Percentiles rank a stretch among this genome's conserved stretches.
These are phyloP conservation scores for Arge pagana DNA, from an alignment of 2,888 invertebrate genomes.

Conservation along the genomic window DNA sequence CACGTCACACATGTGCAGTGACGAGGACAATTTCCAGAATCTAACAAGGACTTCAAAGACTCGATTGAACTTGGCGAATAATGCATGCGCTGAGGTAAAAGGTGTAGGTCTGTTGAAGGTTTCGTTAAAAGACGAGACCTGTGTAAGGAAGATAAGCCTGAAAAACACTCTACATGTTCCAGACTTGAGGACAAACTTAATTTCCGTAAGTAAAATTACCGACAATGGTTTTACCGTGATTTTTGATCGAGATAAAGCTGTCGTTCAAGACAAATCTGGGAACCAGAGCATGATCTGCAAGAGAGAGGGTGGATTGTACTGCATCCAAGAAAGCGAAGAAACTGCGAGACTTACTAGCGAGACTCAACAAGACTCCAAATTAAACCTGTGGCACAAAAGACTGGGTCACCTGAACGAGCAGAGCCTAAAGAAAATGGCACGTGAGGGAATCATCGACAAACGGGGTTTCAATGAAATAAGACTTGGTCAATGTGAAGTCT, in stretches of 20 bases:
- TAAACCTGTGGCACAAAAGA: slow-evolving; percentile 24
- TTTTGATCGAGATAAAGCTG: slow-evolving; percentile 24
- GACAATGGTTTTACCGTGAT: slow-evolving; percentile 23
- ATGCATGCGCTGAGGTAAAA: too few species aligned
- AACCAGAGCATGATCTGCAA: too few species aligned
- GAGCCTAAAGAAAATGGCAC: slow-evolving; percentile 16
- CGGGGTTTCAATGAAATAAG: slow-evolving; percentile 1
- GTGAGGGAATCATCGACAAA: slow-evolving; percentile 12
- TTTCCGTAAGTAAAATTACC: slow-evolving; percentile 32
- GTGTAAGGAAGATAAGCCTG: too few species aligned
- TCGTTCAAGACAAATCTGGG: slow-evolving; percentile 18
- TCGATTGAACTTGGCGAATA: too few species aligned
- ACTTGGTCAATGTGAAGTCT: too few species aligned
- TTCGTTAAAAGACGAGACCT: too few species aligned
- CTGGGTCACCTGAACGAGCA: slow-evolving; percentile 27
- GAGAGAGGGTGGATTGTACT: slow-evolving; percentile 32
- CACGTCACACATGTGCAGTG: too few species aligned
- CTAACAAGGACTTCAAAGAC: too few species aligned
- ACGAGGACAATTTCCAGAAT: too few species aligned
- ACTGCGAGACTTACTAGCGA: neutral
- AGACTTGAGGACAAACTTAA: slow-evolving; percentile 30
- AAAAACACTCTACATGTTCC: slow-evolving; percentile 31
- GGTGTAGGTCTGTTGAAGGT: too few species aligned
- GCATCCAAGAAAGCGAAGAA: neutral
- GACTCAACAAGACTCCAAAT: too few species aligned